phyloP scores from a whole-genome alignment of 2,797 vertebrate species.

The Chanos chanos region DNA sequence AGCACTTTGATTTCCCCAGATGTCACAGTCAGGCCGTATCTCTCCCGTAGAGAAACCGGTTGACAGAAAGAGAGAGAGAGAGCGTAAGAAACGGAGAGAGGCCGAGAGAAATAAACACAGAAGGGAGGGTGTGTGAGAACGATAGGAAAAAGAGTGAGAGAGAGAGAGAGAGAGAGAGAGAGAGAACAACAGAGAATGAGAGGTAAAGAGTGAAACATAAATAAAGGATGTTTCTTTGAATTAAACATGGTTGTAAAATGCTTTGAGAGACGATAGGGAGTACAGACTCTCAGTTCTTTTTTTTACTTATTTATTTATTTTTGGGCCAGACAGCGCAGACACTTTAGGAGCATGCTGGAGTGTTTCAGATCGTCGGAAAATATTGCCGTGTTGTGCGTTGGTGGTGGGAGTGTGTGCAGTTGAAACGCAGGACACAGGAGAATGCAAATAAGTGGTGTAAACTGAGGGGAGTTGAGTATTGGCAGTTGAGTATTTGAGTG shows the following conservation, averaged over 20 bases:
- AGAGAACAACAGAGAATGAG: constrained; percentile 27
- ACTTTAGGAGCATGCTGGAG: constrained; percentile 32
- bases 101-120: constrained; percentile 2
- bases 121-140: not conserved
- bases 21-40: constrained; percentile 58
- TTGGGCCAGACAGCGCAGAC: constrained; percentile 29
- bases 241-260: constrained; percentile 71
- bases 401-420: constrained; percentile 10
- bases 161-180: constrained; percentile 19
- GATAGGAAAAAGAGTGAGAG: not conserved
- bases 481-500: constrained; percentile 25
- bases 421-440: constrained; percentile 8
- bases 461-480: constrained; percentile 36
- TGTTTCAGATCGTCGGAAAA: constrained; percentile 33
- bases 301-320: too few species aligned
- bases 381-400: constrained; percentile 27
- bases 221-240: constrained; percentile 64
- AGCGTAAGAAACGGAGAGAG: constrained; percentile 13
- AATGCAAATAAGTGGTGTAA: constrained; percentile 43
- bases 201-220: constrained; percentile 44
- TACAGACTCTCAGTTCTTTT: constrained; percentile 38
- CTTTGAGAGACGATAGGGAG: constrained; percentile 47
- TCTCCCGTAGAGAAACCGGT: constrained; percentile 43
- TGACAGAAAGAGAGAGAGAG: constrained; percentile 14
- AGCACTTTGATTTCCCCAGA: constrained; percentile 67